Conservation (phyloP, 92 coral and sea anemone species). For the Palythoa caribaeorum region DNA sequence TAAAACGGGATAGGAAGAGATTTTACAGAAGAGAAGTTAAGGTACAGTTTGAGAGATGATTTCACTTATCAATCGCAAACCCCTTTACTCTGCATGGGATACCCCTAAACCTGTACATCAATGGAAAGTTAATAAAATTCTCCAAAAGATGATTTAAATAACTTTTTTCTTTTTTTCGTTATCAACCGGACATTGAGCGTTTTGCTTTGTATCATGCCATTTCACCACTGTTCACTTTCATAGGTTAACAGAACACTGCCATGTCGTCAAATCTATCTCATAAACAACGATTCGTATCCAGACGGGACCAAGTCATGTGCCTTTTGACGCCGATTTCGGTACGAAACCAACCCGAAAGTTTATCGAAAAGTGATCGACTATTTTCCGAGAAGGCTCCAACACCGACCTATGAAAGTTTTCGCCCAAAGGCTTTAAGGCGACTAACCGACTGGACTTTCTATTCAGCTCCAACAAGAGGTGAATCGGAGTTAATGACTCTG, state of each 20-base stretch:
- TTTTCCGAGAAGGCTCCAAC: conserved; percentile 35
- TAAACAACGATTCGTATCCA: conserved; percentile 31
- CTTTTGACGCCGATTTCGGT: conserved; percentile 33
- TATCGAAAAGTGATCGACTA: conserved; percentile 28
- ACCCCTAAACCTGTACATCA: too few relatives aligned
- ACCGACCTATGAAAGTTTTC: conserved; percentile 25
- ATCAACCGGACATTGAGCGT: neutral
- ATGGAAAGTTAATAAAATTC: too few relatives aligned
- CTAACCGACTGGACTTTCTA: conserved; percentile 32
- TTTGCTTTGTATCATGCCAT: neutral
- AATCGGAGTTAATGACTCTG: neutral
- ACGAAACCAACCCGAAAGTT: neutral
- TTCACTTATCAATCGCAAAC: too few relatives aligned
- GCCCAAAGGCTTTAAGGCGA: conserved; percentile 27
- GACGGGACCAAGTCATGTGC: conserved; percentile 42
- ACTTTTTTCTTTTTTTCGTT: too few relatives aligned
- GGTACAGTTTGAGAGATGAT: too few relatives aligned
- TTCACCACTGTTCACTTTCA: neutral
- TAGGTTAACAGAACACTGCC: neutral
- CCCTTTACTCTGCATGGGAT: too few relatives aligned
- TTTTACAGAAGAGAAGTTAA: too few relatives aligned
- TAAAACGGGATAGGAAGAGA: too few relatives aligned
- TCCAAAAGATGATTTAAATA: too few relatives aligned
- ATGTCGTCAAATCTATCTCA: conserved; percentile 34
- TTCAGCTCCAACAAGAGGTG: conserved; percentile 32